These are phyloP conservation scores for Trachymyrmex septentrionalis DNA, from an alignment of 1,140 invertebrate species.

Conservation along the genomic window DNA sequence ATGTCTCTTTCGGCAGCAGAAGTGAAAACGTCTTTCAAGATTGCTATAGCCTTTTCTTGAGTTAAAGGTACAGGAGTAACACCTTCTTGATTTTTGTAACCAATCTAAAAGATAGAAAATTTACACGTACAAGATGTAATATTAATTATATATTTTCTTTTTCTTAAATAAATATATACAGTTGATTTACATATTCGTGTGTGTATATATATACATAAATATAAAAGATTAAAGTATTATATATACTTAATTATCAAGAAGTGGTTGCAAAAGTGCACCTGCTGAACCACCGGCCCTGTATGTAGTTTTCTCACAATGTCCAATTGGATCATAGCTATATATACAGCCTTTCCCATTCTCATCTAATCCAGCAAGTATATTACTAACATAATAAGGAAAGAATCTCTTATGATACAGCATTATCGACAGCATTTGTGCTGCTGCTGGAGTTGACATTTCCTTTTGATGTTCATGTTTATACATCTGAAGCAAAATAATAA, in stretches of 20 bases:
- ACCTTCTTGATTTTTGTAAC: slow-evolving; percentile 93
- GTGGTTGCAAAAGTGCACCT: slow-evolving; percentile 92
- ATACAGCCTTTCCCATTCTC: slow-evolving; percentile 96
- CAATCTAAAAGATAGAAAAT: slow-evolving; percentile 88
- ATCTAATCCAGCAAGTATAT: slow-evolving; percentile 96
- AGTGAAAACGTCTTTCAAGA: slow-evolving; percentile 98
- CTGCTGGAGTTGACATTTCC: slow-evolving; percentile 95
- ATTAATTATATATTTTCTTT: background rate
- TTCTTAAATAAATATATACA: background rate
- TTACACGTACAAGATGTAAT: background rate
- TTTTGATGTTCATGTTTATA: slow-evolving; percentile 98
- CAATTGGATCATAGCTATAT: slow-evolving; percentile 98
- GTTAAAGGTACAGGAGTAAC: slow-evolving; percentile 88
- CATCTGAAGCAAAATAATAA: slow-evolving; percentile 89
- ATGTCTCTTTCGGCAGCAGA: slow-evolving; percentile 99
- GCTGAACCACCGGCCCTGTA: slow-evolving; percentile 95
- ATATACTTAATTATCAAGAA: slow-evolving; percentile 94
- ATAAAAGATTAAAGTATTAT: background rate
- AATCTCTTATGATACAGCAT: slow-evolving; percentile 99
- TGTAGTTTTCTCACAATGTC: slow-evolving; percentile 93
- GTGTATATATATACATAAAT: background rate
- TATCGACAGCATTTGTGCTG: slow-evolving; percentile 98
- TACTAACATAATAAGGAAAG: slow-evolving; percentile 99
- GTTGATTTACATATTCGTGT: background rate
- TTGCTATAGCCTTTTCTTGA: slow-evolving; percentile 92